phyloP scores from a whole-genome alignment of 2,888 invertebrate genomes.

The Agapostemon virescens region DNA sequence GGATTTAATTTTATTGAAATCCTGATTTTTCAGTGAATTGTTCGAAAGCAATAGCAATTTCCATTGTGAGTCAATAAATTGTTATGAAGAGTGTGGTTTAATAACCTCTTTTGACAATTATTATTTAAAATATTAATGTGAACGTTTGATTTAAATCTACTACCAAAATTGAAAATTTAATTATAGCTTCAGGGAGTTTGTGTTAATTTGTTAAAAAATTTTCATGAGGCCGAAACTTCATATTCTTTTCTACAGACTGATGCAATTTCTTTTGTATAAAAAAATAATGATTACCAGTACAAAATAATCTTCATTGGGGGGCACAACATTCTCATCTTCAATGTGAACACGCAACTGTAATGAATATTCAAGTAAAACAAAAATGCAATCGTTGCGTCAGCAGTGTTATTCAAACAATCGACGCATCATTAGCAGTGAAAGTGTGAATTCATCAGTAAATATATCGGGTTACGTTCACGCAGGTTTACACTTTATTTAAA shows the following conservation, averaged over 20 bases:
- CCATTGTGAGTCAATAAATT: background rate
- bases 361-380: background rate
- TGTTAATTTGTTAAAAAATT: background rate
- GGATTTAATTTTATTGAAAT: too few relatives aligned
- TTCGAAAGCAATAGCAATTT: background rate
- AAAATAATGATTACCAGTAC: too few relatives aligned
- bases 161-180: too few relatives aligned
- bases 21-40: background rate
- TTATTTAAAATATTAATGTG: background rate
- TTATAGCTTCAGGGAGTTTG: background rate
- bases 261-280: too few relatives aligned
- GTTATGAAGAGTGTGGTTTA: background rate
- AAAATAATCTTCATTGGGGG: background rate
- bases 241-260: background rate
- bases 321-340: background rate
- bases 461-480: background rate
- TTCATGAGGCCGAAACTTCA: background rate
- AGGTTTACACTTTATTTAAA: background rate
- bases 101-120: background rate
- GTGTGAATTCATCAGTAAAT: background rate
- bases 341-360: background rate
- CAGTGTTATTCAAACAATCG: constrained; percentile 1
- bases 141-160: too few relatives aligned
- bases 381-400: background rate
- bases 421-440: constrained; percentile 11